phyloP scores from a whole-genome alignment of 37 sponge, comb jelly and placozoan species.

The Spongilla lacustris region DNA sequence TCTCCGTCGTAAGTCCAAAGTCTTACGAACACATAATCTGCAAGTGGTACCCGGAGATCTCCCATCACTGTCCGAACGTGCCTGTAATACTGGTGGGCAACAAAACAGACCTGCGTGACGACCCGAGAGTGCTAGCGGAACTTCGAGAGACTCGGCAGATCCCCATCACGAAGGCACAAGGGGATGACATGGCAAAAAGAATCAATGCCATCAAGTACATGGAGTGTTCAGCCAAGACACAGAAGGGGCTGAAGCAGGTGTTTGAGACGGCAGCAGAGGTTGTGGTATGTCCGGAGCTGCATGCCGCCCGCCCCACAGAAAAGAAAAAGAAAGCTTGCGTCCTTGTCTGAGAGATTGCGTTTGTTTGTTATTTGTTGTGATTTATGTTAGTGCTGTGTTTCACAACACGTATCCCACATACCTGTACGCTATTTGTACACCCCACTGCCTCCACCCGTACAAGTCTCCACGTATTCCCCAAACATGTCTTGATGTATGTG shows the following conservation, averaged over 20 bases:
- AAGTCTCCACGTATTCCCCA: neutral
- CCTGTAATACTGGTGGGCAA: slow-evolving; percentile 87
- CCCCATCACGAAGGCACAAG: slow-evolving; percentile 78
- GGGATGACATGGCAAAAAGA: slow-evolving; percentile 68
- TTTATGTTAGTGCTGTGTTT: slow-evolving; percentile 10
- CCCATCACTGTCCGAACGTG: slow-evolving; percentile 86
- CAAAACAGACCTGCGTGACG: slow-evolving; percentile 83
- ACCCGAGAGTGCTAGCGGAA: slow-evolving; percentile 53
- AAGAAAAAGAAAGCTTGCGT: slow-evolving; percentile 38
- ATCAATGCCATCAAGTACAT: slow-evolving; percentile 87
- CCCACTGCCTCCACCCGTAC: neutral
- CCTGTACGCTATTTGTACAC: neutral
- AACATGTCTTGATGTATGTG: too few relatives aligned
- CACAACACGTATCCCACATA: neutral
- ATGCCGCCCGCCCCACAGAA: neutral
- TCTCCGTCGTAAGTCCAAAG: slow-evolving; percentile 74
- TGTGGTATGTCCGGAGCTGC: slow-evolving; percentile 61
- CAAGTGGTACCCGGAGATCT: slow-evolving; percentile 84
- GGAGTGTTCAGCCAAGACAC: slow-evolving; percentile 88
- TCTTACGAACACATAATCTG: slow-evolving; percentile 72
- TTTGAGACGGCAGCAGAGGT: slow-evolving; percentile 85
- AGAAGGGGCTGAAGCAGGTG: slow-evolving; percentile 84
- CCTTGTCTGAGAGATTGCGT: slow-evolving; percentile 6
- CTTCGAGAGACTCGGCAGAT: slow-evolving; percentile 47
- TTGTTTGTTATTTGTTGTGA: neutral